Conservation (phyloP, 2,888 invertebrate species). For the Dasypogon diadema region DNA sequence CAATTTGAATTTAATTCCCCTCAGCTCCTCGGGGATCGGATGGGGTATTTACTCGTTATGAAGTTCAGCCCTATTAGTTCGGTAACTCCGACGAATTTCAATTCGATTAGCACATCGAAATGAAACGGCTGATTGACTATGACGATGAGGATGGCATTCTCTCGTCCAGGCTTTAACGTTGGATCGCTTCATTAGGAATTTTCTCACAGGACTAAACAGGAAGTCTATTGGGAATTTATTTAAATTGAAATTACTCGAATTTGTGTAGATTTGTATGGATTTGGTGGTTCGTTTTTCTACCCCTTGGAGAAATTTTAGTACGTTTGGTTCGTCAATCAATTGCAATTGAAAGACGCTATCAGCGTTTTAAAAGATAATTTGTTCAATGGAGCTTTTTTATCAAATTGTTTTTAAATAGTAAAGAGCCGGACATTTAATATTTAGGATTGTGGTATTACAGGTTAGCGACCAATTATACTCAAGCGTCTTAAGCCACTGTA, state of each 20-base stretch:
- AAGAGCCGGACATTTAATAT: too few species aligned
- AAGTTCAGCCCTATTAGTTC: constrained; percentile 41
- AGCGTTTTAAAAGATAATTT: too few species aligned
- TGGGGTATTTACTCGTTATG: constrained; percentile 42
- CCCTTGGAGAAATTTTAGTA: too few species aligned
- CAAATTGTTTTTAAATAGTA: too few species aligned
- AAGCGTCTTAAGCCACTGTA: too few species aligned
- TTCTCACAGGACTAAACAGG: constrained; percentile 22
- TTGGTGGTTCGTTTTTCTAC: neutral
- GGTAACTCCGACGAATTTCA: constrained; percentile 32
- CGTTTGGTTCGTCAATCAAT: too few species aligned
- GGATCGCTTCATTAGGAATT: constrained; percentile 43
- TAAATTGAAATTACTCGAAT: constrained; percentile 39
- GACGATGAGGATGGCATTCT: neutral
- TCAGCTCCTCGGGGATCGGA: neutral
- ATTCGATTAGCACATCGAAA: constrained; percentile 42
- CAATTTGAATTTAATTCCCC: constrained; percentile 37
- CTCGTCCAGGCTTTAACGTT: neutral
- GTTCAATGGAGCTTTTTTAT: too few species aligned
- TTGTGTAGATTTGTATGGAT: neutral
- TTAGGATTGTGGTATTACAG: too few species aligned
- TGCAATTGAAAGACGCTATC: too few species aligned
- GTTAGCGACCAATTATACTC: too few species aligned
- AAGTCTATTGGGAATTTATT: constrained; percentile 38
- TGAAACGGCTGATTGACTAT: constrained; percentile 41